Evolutionary conservation across 2,113 vertebrate species (phyloP), one percentile per base, ranked within the genome.

Genomic region (Hemiprocne comata): DNA sequence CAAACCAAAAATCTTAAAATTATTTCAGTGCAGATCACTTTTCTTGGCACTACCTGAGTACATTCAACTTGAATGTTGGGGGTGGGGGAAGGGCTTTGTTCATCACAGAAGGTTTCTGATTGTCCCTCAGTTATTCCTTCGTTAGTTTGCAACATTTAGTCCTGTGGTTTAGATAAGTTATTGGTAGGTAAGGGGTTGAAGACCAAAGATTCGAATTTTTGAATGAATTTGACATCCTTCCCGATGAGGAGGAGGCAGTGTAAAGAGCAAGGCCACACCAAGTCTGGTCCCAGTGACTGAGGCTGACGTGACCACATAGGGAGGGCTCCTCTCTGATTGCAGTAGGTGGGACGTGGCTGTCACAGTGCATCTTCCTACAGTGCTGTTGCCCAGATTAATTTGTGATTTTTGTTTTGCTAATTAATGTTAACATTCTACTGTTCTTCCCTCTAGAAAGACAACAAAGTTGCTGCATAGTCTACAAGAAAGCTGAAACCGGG

Each of bases 381-480:
- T 26, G 72, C 84, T 84, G 34, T 11, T 83, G 66, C 26, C 61
- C 40, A 18, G 46, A 13, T 54, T 21, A 7, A 18, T 19, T 26
- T 36, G 21, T 29, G 20, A 5, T 3, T 61, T 65, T 38, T 64
- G 44, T 62, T 88, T 40, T 77, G n/a, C 26, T 48, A 40, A 36
- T 48, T 18, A 67, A 94, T 36, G 65, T 67, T 95, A 64, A 95
- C 11, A 5, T 86, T 87, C 17, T 95, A 17, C 72, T 94, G 93
- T 80, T 93, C 29, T 92, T 86, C 69, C 77, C 69, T 97, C 87
- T 98, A 99, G 99, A 99, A 99, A 99, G 99, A 99, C 96, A 99
- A 99, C 98, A 99, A 99, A 97, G 99, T 99, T 98, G 98, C 99
- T 83, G 99, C 99, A 34, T 99, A 99, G 98, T 98, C 93, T 96